These are phyloP conservation scores for Phoebastria nigripes DNA, from an alignment of 2,797 vertebrate species.

Conservation along the genomic window DNA sequence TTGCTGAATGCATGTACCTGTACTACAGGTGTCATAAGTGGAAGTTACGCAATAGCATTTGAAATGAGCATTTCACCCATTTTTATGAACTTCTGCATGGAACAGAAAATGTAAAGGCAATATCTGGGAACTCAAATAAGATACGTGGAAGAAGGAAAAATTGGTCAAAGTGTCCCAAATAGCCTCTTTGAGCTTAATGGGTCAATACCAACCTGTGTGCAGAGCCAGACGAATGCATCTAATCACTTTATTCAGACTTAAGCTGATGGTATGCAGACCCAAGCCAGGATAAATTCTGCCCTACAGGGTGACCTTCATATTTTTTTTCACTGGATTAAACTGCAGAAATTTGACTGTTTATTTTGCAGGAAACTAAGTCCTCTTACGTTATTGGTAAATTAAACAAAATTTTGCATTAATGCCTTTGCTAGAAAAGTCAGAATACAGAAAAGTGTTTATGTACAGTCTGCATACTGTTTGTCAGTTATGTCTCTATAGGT, in stretches of 20 bases:
- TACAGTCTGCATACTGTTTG: not conserved
- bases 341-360: not conserved
- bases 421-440: not conserved
- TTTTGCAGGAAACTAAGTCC: not conserved
- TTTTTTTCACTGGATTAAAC: not conserved
- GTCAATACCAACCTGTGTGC: not conserved
- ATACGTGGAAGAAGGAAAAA: not conserved
- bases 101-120: not conserved
- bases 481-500: not conserved
- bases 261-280: not conserved
- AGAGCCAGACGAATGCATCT: not conserved
- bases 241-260: not conserved
- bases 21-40: not conserved
- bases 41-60: not conserved
- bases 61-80: not conserved
- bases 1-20: not conserved
- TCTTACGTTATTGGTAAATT: not conserved
- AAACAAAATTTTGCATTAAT: not conserved
- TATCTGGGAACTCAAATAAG: not conserved
- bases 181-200: not conserved
- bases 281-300: not conserved
- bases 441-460: not conserved
- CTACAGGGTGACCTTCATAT: not conserved
- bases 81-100: not conserved
- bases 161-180: not conserved